A percentile compares a stretch with the other conserved stretches of the same genome.
These are phyloP conservation scores for Chymomyza fuscimana DNA, from an alignment of 2,888 invertebrate genomes.

Conservation along the genomic window DNA sequence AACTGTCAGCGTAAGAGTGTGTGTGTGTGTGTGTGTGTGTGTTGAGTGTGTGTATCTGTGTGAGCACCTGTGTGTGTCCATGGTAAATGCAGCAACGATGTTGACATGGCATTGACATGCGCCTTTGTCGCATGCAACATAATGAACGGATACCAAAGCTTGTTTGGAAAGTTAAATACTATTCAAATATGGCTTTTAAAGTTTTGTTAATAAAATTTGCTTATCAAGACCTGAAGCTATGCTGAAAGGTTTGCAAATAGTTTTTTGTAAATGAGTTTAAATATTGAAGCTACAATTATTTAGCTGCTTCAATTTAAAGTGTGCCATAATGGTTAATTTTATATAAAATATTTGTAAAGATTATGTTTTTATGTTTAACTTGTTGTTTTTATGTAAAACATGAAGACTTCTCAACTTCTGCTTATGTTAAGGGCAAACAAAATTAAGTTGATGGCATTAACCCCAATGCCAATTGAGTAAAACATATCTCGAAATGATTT, in stretches of 20 bases:
- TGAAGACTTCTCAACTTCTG: too few species aligned
- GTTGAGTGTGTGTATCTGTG: background rate
- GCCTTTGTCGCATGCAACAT: background rate
- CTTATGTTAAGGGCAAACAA: too few species aligned
- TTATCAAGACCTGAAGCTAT: background rate
- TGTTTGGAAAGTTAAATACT: background rate
- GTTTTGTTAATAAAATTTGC: background rate
- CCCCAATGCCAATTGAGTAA: too few species aligned
- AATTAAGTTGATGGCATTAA: too few species aligned
- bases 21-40: background rate
- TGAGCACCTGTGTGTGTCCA: background rate
- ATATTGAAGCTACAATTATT: background rate
- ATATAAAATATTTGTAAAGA: too few species aligned
- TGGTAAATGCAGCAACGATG: background rate
- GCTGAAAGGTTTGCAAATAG: background rate
- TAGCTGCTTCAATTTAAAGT: too few species aligned
- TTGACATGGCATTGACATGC: conserved; percentile 22
- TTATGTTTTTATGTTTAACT: too few species aligned
- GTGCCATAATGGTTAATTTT: too few species aligned
- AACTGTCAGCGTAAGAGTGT: background rate
- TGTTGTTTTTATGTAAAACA: too few species aligned
- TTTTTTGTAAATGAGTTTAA: background rate
- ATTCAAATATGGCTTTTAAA: background rate
- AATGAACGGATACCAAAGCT: conserved; percentile 2
- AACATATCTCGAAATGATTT: too few species aligned